Conservation (phyloP, 2,797 vertebrate species). For the Pelochelys cantorii region DNA sequence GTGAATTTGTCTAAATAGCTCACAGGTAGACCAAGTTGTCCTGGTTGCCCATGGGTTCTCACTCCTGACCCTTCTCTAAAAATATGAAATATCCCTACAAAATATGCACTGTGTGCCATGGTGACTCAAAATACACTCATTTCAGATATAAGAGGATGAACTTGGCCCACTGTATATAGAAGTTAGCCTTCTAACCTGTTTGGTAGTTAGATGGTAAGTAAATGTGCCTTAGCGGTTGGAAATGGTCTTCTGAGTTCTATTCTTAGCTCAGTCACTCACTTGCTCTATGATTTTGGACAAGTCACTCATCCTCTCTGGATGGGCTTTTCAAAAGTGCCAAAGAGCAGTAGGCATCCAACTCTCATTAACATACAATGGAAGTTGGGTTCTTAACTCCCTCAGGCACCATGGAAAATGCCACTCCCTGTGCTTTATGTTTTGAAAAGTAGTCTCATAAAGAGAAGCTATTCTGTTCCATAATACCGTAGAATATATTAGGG, state of each 20-base stretch:
- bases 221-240: background rate
- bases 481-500: background rate
- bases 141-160: background rate
- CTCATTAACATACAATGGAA: background rate
- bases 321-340: background rate
- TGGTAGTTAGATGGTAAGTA: background rate
- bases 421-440: background rate
- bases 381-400: background rate
- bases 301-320: background rate
- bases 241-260: background rate
- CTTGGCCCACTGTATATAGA: background rate
- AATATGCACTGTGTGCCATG: background rate
- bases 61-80: background rate
- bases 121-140: background rate
- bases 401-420: background rate
- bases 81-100: background rate
- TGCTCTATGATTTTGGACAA: background rate
- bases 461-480: background rate
- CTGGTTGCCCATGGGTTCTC: background rate
- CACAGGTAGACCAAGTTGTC: background rate
- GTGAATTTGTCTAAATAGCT: background rate
- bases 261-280: background rate
- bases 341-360: background rate
- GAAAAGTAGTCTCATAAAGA: background rate
- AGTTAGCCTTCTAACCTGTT: background rate